Evolutionary conservation across 1,140 invertebrate species (phyloP).

Genomic region (Latrodectus geometricus): DNA sequence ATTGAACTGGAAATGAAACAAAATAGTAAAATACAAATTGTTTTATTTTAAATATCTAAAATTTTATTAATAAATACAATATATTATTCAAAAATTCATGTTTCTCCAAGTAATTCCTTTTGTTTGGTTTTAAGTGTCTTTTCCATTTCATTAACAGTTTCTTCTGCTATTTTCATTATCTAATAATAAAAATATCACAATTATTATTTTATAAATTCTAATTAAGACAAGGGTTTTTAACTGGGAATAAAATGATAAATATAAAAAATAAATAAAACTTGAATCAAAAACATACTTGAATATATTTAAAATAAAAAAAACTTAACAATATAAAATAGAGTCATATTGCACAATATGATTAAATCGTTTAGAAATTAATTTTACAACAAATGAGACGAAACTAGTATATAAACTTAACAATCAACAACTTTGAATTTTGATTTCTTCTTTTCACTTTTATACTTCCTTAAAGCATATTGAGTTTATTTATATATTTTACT

Average conservation of each 20-base stretch:
- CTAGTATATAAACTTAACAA: not conserved
- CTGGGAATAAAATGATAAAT: not conserved
- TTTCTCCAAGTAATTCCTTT: constrained; percentile 39
- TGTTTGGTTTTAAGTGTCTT: constrained; percentile 28
- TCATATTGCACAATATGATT: no score
- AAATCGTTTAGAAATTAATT: not conserved
- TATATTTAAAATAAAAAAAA: no score
- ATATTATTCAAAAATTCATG: not conserved
- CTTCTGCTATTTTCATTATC: constrained; percentile 39
- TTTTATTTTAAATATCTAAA: no score
- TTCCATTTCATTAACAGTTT: constrained; percentile 8
- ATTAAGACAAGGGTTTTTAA: not conserved
- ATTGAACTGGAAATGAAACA: no score
- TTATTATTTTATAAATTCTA: not conserved
- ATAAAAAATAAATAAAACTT: not conserved
- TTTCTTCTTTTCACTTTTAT: no score
- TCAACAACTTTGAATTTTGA: not conserved
- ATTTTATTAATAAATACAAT: not conserved
- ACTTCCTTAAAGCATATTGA: no score
- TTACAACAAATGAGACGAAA: not conserved
- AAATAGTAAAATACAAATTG: no score
- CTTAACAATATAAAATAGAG: no score
- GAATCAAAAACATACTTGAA: no score
- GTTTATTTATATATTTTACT: no score
- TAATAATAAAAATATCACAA: not conserved